These are phyloP conservation scores for Hoplostethus atlanticus DNA, from an alignment of 2,797 vertebrate species.

Conservation along the genomic window DNA sequence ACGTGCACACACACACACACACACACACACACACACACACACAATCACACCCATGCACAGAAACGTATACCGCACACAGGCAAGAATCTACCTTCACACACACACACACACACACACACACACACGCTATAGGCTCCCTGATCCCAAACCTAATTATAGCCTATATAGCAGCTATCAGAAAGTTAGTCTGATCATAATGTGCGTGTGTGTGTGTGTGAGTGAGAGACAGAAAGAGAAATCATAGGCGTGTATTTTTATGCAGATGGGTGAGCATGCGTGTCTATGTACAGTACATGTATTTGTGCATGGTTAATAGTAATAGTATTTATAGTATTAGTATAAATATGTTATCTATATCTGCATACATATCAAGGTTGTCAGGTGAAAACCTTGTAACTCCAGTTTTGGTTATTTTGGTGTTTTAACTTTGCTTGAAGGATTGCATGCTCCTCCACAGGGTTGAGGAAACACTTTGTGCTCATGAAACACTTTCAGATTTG, in stretches of 20 bases:
- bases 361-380: too few species aligned
- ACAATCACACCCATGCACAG: too few species aligned
- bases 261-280: neutral
- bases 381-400: too few species aligned
- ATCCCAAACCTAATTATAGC: constrained; percentile 44
- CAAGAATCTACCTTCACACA: neutral
- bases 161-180: neutral
- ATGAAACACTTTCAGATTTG: too few species aligned
- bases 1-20: neutral
- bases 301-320: neutral
- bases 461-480: too few species aligned
- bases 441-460: too few species aligned
- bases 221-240: neutral
- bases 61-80: too few species aligned
- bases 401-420: too few species aligned
- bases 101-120: constrained; percentile 8
- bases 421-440: too few species aligned
- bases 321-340: too few species aligned
- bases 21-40: neutral
- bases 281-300: neutral
- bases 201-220: constrained; percentile 12
- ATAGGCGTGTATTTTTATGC: neutral
- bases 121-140: constrained; percentile 29
- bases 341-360: neutral
- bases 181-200: neutral